Base-by-base conservation (phyloP, 2,113 vertebrate species). In the Paracanthobrama guichenoti region DNA sequence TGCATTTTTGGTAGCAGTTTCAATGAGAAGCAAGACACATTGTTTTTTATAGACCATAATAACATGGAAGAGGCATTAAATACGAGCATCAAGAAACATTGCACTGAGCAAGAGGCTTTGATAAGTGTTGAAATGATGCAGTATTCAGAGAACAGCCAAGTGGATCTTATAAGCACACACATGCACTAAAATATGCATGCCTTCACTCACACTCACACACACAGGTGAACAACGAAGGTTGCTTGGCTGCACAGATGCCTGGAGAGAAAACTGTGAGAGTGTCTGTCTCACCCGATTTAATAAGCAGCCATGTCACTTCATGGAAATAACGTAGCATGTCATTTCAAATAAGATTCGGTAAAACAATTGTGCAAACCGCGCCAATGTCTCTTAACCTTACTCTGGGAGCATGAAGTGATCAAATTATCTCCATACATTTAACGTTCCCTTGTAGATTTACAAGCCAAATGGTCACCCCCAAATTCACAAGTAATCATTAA, bases 321-420 rank as follows among this genome's bases (percentile, higher is more conserved):
- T 78, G 44, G 31, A 85, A 80, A 57, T 85, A 78, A 62, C 5
- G 13, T 16, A 69, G 28, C 74, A 57, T 78, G 72, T 78, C 71
- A 74, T 64, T 64, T 82, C 44, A 77, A 39, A 78, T 85, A 79
- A 53, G 53, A 84, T 66, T 31, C 20, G 24, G 69, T 72, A 22
- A 55, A 22, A 42, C 42, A 53, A 60, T 55, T 62, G 44, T 82
- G 79, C 86, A 82, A 60, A 62, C 50, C n/a, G 9, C 60, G 57
- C 22, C 31, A 78, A 22, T 42, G 18, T 59, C 14, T 62, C 57
- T n/a, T 11, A 79, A 79, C 44, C 59, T 48, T 46, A 22, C 42
- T 31, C 13, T 12, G 6, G 44, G n/a, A 50, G 72, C 60, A 66
- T 48, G 16, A 64, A 80, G 44, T 13, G 60, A 50, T 31, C 26